Percentiles rank a stretch among this genome's conserved stretches.
phyloP scores from a whole-genome alignment of 1,140 invertebrate genomes.

The Amyelois transitella region DNA sequence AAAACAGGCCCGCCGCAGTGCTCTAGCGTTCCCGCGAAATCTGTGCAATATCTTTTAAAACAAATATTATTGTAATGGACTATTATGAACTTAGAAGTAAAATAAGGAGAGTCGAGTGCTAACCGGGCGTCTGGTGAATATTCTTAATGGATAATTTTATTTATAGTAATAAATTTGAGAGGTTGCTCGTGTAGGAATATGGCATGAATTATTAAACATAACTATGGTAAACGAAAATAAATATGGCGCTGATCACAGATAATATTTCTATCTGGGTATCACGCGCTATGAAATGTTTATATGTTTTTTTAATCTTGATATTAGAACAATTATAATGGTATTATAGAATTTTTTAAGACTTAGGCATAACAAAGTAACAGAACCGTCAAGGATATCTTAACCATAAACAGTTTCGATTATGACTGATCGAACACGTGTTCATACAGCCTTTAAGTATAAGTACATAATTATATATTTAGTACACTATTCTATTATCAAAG shows the following conservation, averaged over 20 bases:
- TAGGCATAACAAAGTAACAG: too few relatives aligned
- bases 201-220: not conserved
- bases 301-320: too few relatives aligned
- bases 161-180: slow-evolving; percentile 7
- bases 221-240: not conserved
- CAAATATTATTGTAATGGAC: slow-evolving; percentile 21
- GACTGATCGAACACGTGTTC: not conserved
- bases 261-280: too few relatives aligned
- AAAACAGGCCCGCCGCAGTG: slow-evolving; percentile 18
- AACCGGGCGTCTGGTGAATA: slow-evolving; percentile 22
- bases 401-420: not conserved
- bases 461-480: too few relatives aligned
- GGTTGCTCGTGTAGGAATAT: not conserved
- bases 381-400: not conserved
- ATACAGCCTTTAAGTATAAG: not conserved
- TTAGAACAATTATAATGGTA: too few relatives aligned
- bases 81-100: slow-evolving; percentile 30
- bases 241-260: too few relatives aligned
- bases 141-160: slow-evolving; percentile 9
- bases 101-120: slow-evolving; percentile 10
- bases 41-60: slow-evolving; percentile 22
- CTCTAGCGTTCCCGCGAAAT: slow-evolving; percentile 19
- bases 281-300: too few relatives aligned
- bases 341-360: too few relatives aligned
- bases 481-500: too few relatives aligned